These are phyloP conservation scores for Lepilemur ruficaudatus DNA, from an alignment of 2,797 vertebrate species.

Conservation along the genomic window DNA sequence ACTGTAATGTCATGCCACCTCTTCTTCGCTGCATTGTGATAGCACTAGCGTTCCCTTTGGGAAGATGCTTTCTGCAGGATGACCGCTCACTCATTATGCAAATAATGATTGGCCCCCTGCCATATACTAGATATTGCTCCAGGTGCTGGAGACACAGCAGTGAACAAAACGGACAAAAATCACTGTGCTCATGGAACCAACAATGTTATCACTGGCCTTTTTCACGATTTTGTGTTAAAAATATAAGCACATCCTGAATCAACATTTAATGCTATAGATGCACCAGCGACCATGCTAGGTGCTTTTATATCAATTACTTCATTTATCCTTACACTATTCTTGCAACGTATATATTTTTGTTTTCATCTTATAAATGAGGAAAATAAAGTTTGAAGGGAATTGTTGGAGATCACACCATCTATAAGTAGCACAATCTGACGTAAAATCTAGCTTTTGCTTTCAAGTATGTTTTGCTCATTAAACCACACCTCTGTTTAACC, in stretches of 20 bases:
- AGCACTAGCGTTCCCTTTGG: neutral
- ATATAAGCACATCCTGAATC: neutral
- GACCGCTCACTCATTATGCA: neutral
- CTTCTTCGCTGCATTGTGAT: neutral
- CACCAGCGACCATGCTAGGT: neutral
- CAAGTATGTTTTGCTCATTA: neutral
- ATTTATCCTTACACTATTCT: neutral
- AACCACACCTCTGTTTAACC: neutral
- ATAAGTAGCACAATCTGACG: neutral
- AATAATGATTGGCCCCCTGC: neutral
- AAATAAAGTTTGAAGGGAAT: slow-evolving; percentile 16
- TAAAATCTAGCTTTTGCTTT: slow-evolving; percentile 42
- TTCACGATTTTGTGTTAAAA: neutral
- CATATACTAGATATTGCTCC: neutral
- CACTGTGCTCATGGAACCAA: neutral
- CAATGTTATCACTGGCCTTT: neutral
- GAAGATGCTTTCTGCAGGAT: neutral
- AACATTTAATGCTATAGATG: neutral
- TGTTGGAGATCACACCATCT: neutral
- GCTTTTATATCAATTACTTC: neutral
- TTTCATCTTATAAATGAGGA: slow-evolving; percentile 7
- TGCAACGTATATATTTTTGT: neutral
- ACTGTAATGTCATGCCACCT: neutral
- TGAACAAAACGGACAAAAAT: neutral
- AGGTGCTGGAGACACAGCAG: neutral